Evolutionary conservation across 1,140 invertebrate genomes (phyloP), one percentile per base, ranked within the genome.

Genomic region (Metaphire vulgaris): DNA sequence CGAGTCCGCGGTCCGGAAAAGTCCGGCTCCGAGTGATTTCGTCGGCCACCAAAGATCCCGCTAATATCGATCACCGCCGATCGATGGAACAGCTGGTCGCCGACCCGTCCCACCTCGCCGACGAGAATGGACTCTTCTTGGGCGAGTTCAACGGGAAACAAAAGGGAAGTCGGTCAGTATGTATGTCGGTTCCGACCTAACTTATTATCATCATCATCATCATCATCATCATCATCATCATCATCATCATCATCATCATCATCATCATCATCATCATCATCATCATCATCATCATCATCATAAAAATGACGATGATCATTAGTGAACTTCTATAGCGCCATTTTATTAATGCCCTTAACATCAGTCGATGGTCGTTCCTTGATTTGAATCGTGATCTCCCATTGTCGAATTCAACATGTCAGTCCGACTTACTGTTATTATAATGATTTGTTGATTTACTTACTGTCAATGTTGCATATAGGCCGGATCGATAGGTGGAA

Each of bases 201-300:
- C n/a, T 56, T 26, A 75, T 12, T 31, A 26, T 76, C 71, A 31
- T 74, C 76, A 65, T 71, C 75, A 72, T 76, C 75, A 72, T 76
- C 68, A 76, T 74, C 76, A 74, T 77, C 72, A 77, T 69, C 41
- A 77, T 69, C 72, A 68, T 77, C 72, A 77, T 34, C 56, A 77
- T 77, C 1, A 69, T 77, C 75, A 34, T 74, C 71, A 69, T 76
- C 70, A 30, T 76, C 76, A 74, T 74, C 71, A 34, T 72, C 71
- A 56, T 72, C 71, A 72, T 72, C 71, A 72, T 72, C 71, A 72
- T 72, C 71, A 28, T 72, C 71, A 72, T 72, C 71, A 33, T 72
- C 32, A 34, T 72, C 71, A 72, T 34, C 71, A 34, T 72, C 72
- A 56, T 73, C 72, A 56, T 1, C 41, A 56, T 56, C 41, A 56